Percentiles rank a stretch among this genome's conserved stretches.
These are phyloP conservation scores for Erebia palarica DNA, from an alignment of 2,888 invertebrate species.

Conservation along the genomic window DNA sequence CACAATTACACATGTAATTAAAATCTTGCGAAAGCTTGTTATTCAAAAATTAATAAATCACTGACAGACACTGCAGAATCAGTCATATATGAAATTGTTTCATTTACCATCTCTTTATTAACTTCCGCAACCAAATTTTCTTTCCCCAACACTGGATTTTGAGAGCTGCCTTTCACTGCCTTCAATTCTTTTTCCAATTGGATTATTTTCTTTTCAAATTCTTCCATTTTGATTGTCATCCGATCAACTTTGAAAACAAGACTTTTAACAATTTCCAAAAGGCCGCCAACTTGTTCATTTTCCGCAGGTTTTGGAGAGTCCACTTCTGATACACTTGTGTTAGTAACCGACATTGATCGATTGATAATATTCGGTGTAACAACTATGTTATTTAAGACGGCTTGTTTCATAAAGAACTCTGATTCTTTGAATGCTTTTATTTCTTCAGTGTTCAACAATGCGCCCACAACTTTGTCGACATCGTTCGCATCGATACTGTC, in stretches of 20 bases:
- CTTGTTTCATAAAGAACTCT: slow-evolving; percentile 55
- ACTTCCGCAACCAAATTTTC: not conserved
- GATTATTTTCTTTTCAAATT: slow-evolving; percentile 48
- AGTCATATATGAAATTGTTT: not conserved
- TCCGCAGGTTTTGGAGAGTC: slow-evolving; percentile 17
- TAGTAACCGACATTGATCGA: slow-evolving; percentile 19
- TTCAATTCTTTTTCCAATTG: slow-evolving; percentile 41
- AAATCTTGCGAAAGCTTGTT: not conserved
- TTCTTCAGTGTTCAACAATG: slow-evolving; percentile 57
- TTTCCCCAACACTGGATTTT: too few species aligned
- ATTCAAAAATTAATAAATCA: slow-evolving; percentile 9
- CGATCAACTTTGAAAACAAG: slow-evolving; percentile 50
- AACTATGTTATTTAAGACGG: not conserved
- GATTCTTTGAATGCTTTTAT: slow-evolving; percentile 55
- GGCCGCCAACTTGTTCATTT: slow-evolving; percentile 17
- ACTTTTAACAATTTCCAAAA: slow-evolving; percentile 41
- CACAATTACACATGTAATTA: too few species aligned
- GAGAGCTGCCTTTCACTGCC: not conserved
- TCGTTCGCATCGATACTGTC: slow-evolving; percentile 60
- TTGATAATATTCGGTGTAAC: not conserved
- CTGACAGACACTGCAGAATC: not conserved
- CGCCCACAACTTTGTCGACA: slow-evolving; percentile 53
- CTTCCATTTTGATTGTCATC: slow-evolving; percentile 47
- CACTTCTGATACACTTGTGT: slow-evolving; percentile 23
- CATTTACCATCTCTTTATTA: not conserved